Percentiles rank a stretch among this genome's conserved stretches.
Evolutionary conservation across 2,113 vertebrate species (phyloP).

Genomic region (Thunnus maccoyii): DNA sequence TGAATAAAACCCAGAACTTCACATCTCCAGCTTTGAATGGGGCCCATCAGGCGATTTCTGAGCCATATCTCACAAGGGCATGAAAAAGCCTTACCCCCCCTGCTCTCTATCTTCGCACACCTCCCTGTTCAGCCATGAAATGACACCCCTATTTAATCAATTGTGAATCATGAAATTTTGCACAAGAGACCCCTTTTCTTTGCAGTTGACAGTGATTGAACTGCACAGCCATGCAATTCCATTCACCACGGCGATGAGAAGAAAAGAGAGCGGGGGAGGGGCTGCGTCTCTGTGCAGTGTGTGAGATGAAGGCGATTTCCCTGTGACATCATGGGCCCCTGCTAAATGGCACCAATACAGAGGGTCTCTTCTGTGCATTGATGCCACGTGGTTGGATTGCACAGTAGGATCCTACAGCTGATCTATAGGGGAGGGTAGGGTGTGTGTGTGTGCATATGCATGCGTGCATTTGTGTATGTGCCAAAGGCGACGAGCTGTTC

Average conservation of each 20-base stretch:
- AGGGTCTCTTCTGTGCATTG: conserved; percentile 66
- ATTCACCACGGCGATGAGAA: conserved; percentile 80
- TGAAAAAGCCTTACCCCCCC: conserved; percentile 57
- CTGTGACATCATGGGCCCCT: conserved; percentile 73
- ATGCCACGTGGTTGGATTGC: conserved; percentile 40
- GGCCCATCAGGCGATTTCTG: conserved; percentile 69
- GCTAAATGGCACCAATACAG: conserved; percentile 62
- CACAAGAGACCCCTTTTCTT: conserved; percentile 83
- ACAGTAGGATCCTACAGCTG: conserved; percentile 53
- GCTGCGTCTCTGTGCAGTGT: conserved; percentile 39
- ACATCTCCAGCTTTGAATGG: conserved; percentile 69
- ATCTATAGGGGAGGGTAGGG: conserved; percentile 52
- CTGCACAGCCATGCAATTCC: conserved; percentile 84
- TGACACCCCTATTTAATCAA: conserved; percentile 84
- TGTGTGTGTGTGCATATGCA: conserved; percentile 5
- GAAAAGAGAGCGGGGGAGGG: conserved; percentile 69
- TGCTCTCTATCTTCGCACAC: conserved; percentile 39
- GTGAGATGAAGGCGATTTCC: conserved; percentile 70
- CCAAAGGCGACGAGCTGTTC: conserved; percentile 21
- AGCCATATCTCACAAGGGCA: conserved; percentile 77
- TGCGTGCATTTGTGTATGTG: conserved; percentile 10
- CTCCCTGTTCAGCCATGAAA: conserved; percentile 81
- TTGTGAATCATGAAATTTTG: conserved; percentile 84
- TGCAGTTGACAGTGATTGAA: conserved; percentile 85
- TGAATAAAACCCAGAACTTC: conserved; percentile 67